Base-by-base conservation (phyloP, 2,113 vertebrate genomes). In the Centropus bengalensis region DNA sequence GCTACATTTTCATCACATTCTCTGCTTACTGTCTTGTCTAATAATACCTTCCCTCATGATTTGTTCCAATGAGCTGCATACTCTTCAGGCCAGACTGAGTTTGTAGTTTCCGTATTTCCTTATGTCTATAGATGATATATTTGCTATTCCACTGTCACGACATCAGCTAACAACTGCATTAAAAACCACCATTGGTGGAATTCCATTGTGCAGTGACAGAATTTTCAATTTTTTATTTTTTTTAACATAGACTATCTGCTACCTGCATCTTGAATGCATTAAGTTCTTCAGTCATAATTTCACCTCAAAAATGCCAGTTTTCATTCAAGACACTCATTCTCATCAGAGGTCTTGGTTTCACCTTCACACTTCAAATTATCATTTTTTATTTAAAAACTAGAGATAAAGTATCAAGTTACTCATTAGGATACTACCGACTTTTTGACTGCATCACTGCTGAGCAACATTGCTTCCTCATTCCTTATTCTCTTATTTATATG, bases 131-230 rank as follows among this genome's bases (percentile, higher is more conserved):
- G 94, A 73, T 95, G 94, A 90, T 83, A 62, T 26, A 78, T 96
- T 91, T 86, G 33, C 44, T 90, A 52, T 86, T 93, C 76, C 52
- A 80, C 40, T 92, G 82, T 88, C 95, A 94, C 71, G 93, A 74
- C 76, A 90, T 77, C 76, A 95, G 33, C 54, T 95, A 88, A 96
- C 52, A 93, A 94, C 94, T 38, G 26, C 64, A 83, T 83, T 93
- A 77, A 93, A 91, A 90, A 91, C 74, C 45, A 36, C 93, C 58
- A 81, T 32, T 68, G 52, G 73, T 95, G 90, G 60, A 95, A 96
- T 93, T 95, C 76, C 86, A 88, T 60, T 78, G 60, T 2, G 14
- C 42, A 20, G 14, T 90, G 91, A 71, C 95, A 96, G 52, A 59
- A 66, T 85, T 75, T 73, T 75, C 10, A 32, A 9, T 4, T 52